phyloP scores from a whole-genome alignment of 2,113 vertebrate species.

The Acanthisitta chloris region DNA sequence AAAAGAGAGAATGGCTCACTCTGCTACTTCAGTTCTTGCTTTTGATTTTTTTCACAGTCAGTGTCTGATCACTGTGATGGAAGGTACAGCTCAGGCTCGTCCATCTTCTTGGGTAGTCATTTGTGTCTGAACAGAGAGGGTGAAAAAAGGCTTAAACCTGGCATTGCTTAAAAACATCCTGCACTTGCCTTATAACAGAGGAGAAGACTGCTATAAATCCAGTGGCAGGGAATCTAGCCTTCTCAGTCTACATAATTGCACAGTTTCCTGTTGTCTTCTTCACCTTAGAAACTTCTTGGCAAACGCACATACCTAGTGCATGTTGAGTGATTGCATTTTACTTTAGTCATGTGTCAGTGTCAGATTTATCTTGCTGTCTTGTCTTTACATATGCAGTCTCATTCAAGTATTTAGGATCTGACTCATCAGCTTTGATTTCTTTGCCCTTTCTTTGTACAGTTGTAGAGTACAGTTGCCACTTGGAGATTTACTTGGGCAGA shows the following conservation, averaged over 20 bases:
- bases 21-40: neutral
- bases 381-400: neutral
- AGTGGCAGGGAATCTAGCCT: neutral
- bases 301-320: neutral
- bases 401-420: neutral
- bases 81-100: neutral
- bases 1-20: neutral
- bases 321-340: neutral
- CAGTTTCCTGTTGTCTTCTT: conserved; percentile 17
- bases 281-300: neutral
- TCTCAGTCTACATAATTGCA: neutral
- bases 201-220: neutral
- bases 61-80: neutral
- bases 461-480: neutral
- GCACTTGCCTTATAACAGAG: neutral
- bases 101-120: neutral
- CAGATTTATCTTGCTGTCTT: neutral
- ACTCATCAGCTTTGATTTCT: neutral
- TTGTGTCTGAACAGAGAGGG: neutral
- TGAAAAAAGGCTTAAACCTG: neutral
- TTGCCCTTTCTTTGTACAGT: neutral
- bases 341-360: neutral
- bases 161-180: neutral
- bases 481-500: neutral
- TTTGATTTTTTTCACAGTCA: neutral